These are phyloP conservation scores for Oncorhynchus nerka DNA, from an alignment of 2,113 vertebrate species.

Conservation along the genomic window DNA sequence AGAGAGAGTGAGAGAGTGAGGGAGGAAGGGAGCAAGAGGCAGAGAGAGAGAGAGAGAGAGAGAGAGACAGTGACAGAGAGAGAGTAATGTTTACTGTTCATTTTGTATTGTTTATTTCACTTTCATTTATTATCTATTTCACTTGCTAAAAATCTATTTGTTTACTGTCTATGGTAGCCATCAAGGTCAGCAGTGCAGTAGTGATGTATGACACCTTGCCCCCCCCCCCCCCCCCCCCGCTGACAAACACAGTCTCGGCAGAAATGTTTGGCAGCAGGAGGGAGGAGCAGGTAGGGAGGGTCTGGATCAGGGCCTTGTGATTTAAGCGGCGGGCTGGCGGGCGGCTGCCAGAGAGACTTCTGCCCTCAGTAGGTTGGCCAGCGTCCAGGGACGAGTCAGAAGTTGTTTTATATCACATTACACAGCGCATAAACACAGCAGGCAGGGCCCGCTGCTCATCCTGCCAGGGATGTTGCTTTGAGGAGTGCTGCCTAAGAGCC, in stretches of 20 bases:
- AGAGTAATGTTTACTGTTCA: neutral
- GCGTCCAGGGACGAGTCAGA: constrained; percentile 44
- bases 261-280: neutral
- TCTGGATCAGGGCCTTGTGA: constrained; percentile 52
- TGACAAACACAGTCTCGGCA: constrained; percentile 17
- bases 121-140: no score
- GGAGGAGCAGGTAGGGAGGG: neutral
- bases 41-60: constrained; percentile 6
- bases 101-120: no score
- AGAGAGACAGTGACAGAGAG: neutral
- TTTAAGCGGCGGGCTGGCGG: constrained; percentile 68
- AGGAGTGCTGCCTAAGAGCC: neutral
- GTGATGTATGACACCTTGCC: neutral
- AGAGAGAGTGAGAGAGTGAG: constrained; percentile 6
- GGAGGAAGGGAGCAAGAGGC: neutral
- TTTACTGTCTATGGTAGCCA: constrained; percentile 11
- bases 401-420: constrained; percentile 68
- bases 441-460: constrained; percentile 32
- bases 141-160: neutral
- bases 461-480: neutral
- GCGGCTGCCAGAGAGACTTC: constrained; percentile 53
- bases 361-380: constrained; percentile 47
- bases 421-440: constrained; percentile 61
- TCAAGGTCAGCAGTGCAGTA: neutral
- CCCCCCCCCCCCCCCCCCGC: neutral